Base-by-base conservation (phyloP, 2,113 vertebrate genomes). In the Addax nasomaculatus region DNA sequence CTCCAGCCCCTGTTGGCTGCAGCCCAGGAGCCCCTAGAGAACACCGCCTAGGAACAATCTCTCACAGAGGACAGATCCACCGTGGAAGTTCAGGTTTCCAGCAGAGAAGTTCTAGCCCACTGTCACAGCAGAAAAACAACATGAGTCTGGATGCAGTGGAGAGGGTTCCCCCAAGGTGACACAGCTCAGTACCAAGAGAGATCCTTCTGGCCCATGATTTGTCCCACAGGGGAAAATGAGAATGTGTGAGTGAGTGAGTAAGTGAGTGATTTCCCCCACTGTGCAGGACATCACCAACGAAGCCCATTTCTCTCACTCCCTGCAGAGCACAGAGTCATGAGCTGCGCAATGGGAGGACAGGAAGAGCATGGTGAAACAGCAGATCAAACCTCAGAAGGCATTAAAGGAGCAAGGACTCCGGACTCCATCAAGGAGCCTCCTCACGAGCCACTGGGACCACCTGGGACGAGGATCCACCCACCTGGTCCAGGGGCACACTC, bases 311-410 rank as follows among this genome's bases (percentile, higher is more conserved):
- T 81, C 79, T 11, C 6, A 0, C 79, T 81, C 47, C 30, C 3
- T 36, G 30, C 49, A 81, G 79, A 53, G 49, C 11, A n/a, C 16
- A n/a, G 43, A 47, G 79, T 25, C 79, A 81, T 14, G 79, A 81
- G 19, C 19, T 36, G 49, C 1, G 6, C 0, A 6, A 53, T 0
- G 33, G 19, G 19, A n/a, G 49, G 79, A 53, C 33, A 23, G 33
- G 79, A 36, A 53, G 49, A 53, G 47, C 49, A 4, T 81, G 49
- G 49, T 25, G 33, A 33, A 81, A 51, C 19, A 53, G 79, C 49
- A n/a, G 47, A 53, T 23, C 33, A 33, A 51, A 53, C 30, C 79
- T 81, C 79, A n/a, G 49, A n/a, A n/a, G 79, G 30, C 7, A 81
- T 53, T 25, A n/a, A 81, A 81, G 30, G 79, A 53, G 45, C 78